A percentile compares a stretch with the other conserved stretches of the same genome.
Evolutionary conservation across 2,888 invertebrate species (phyloP).

Genomic region (Boloria selene): DNA sequence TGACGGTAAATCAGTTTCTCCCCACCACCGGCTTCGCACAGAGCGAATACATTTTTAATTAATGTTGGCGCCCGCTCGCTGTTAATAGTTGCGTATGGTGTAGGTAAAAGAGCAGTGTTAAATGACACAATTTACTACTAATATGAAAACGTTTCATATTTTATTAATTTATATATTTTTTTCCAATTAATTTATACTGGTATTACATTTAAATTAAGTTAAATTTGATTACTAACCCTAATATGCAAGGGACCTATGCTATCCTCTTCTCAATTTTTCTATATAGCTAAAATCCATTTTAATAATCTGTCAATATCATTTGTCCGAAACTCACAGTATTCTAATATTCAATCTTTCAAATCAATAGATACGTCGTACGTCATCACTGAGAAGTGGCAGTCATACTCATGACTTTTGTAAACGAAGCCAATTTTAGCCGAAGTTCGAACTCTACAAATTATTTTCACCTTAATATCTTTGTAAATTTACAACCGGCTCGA

Average conservation of each 20-base stretch:
- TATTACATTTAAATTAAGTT: too few relatives aligned
- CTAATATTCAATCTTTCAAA: slow-evolving; percentile 4
- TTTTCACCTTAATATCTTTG: slow-evolving; percentile 33
- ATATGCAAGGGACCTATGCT: too few relatives aligned
- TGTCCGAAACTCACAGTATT: not conserved
- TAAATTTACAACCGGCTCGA: slow-evolving; percentile 25
- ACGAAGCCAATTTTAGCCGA: slow-evolving; percentile 57
- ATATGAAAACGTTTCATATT: not conserved
- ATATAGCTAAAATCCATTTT: too few relatives aligned
- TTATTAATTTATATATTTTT: too few relatives aligned
- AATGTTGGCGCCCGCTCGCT: not conserved
- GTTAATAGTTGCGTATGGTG: not conserved
- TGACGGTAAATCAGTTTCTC: too few relatives aligned
- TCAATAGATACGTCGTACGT: slow-evolving; percentile 9
- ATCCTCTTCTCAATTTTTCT: too few relatives aligned
- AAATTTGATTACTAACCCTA: too few relatives aligned
- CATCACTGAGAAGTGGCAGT: slow-evolving; percentile 31
- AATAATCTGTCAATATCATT: too few relatives aligned
- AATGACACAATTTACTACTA: too few relatives aligned
- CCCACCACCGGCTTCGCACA: too few relatives aligned
- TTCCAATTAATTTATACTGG: too few relatives aligned
- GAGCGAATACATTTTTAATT: slow-evolving; percentile 23
- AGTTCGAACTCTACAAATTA: slow-evolving; percentile 32
- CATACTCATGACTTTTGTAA: slow-evolving; percentile 51
- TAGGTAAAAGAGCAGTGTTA: too few relatives aligned